Evolutionary conservation across 92 coral and sea anemone genomes (phyloP).

Genomic region (Zoanthus sociatus): DNA sequence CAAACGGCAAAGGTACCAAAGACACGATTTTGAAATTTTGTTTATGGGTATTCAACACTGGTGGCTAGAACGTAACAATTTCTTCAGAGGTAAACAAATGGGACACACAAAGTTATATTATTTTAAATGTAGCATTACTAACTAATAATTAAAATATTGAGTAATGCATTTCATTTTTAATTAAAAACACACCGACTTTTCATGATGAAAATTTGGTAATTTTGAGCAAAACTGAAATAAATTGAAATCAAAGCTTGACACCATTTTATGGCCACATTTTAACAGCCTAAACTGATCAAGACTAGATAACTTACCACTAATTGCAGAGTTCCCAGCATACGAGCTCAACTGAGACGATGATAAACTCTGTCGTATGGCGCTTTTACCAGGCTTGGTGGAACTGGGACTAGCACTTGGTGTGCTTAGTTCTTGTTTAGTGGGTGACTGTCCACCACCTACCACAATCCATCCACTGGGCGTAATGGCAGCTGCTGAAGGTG

Average conservation of each 20-base stretch:
- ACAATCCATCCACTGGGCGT: slow-evolving; percentile 99
- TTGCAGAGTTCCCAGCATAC: slow-evolving; percentile 59
- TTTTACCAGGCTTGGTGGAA: slow-evolving; percentile 58
- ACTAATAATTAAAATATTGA: no score
- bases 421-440: slow-evolving; percentile 55
- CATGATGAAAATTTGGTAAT: neutral
- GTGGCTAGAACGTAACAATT: no score
- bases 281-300: neutral
- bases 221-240: neutral
- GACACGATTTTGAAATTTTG: no score
- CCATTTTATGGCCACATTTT: neutral
- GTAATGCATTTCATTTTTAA: no score
- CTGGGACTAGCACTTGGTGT: slow-evolving; percentile 66
- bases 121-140: no score
- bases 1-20: no score
- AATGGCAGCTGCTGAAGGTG: slow-evolving; percentile 92
- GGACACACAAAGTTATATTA: no score
- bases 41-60: no score
- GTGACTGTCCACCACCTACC: slow-evolving; percentile 81
- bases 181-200: no score
- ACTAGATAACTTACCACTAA: slow-evolving; percentile 61
- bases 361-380: slow-evolving; percentile 77
- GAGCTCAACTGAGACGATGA: slow-evolving; percentile 82
- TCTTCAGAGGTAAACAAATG: no score
- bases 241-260: neutral